Evolutionary conservation across 1,140 invertebrate genomes (phyloP).

Genomic region (Solenopsis invicta): DNA sequence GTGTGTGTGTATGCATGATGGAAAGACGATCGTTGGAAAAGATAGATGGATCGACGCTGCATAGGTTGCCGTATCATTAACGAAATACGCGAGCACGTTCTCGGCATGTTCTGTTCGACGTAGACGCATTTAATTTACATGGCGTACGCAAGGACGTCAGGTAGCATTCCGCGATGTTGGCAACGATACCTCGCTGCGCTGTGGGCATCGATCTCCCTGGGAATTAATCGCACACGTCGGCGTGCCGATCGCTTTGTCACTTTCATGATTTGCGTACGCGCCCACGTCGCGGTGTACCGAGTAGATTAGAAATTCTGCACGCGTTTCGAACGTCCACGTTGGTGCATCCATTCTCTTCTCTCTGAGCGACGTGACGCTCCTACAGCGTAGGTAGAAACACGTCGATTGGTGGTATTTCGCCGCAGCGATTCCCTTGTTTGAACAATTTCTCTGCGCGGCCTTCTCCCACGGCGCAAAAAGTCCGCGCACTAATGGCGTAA

Average conservation of each 20-base stretch:
- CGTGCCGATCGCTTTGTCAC: slow-evolving; percentile 61
- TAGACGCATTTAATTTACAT: slow-evolving; percentile 48
- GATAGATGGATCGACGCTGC: slow-evolving; percentile 18
- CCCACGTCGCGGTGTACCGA: slow-evolving; percentile 25
- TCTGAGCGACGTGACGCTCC: slow-evolving; percentile 15
- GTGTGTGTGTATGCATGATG: background rate
- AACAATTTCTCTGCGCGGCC: background rate
- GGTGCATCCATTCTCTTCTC: slow-evolving; percentile 19
- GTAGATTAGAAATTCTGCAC: slow-evolving; percentile 64
- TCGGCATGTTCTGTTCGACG: slow-evolving; percentile 43
- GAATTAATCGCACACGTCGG: slow-evolving; percentile 57
- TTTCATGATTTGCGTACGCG: slow-evolving; percentile 63
- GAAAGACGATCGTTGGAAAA: background rate
- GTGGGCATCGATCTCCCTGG: slow-evolving; percentile 42
- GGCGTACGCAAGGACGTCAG: slow-evolving; percentile 33
- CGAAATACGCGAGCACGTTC: slow-evolving; percentile 31
- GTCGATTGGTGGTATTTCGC: slow-evolving; percentile 5
- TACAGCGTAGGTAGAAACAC: slow-evolving; percentile 13
- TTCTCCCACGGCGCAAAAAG: background rate
- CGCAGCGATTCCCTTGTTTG: slow-evolving; percentile 20
- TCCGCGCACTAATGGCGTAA: background rate
- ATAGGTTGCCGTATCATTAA: slow-evolving; percentile 54
- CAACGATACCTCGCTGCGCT: background rate
- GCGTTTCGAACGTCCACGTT: slow-evolving; percentile 50
- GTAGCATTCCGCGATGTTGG: slow-evolving; percentile 45